phyloP scores from a whole-genome alignment of 92 coral and sea anemone species.

The Epizoanthus illoricatus region DNA sequence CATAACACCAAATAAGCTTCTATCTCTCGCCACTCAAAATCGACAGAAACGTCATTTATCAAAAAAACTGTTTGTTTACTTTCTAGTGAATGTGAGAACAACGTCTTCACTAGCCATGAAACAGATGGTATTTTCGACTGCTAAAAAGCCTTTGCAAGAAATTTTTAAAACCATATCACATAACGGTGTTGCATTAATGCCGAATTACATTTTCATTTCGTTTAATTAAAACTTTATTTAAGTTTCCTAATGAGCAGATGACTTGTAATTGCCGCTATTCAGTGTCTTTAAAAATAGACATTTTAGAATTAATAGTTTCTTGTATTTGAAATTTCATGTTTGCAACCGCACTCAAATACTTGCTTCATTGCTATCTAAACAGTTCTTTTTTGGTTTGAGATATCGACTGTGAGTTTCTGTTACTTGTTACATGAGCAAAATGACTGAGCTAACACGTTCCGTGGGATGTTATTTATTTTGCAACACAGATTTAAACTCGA shows the following conservation, averaged over 20 bases:
- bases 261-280: neutral
- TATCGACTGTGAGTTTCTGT: neutral
- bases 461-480: slow-evolving; percentile 6
- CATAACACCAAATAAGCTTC: neutral
- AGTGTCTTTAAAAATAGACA: neutral
- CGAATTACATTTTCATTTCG: neutral
- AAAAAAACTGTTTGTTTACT: neutral
- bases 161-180: neutral
- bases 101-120: neutral
- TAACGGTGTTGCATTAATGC: neutral
- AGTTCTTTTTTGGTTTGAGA: neutral
- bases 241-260: neutral
- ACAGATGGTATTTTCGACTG: neutral
- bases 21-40: neutral
- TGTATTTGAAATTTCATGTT: no score
- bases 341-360: neutral
- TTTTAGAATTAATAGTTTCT: neutral
- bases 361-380: neutral
- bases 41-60: neutral
- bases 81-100: neutral
- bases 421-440: neutral
- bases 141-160: neutral
- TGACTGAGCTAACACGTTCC: neutral
- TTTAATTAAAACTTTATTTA: slow-evolving; percentile 2
- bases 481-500: neutral